Evolutionary conservation across 1,140 invertebrate species (phyloP).

Genomic region (Megalopta genalis): DNA sequence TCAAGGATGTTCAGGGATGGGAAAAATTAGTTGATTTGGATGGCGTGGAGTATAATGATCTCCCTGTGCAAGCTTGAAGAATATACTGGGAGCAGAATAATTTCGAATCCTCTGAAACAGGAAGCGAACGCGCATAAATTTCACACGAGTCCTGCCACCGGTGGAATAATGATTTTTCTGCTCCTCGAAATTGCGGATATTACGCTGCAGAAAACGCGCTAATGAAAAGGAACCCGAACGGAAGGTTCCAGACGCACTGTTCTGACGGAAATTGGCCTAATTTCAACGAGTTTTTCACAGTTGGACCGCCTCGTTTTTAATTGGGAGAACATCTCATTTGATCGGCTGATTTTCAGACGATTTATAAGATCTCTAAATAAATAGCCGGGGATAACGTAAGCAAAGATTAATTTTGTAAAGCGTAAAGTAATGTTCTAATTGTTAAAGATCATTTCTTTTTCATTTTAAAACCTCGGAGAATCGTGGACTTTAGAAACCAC

Average conservation of each 20-base stretch:
- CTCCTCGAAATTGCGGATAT: not conserved
- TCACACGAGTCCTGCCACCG: not conserved
- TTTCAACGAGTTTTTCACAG: not conserved
- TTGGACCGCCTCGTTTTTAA: not conserved
- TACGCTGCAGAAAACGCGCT: constrained; percentile 1
- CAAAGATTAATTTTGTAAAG: too few relatives aligned
- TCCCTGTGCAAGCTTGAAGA: not conserved
- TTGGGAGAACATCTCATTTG: too few relatives aligned
- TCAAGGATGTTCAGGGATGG: not conserved
- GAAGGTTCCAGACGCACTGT: not conserved
- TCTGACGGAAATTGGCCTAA: not conserved
- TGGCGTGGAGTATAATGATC: not conserved
- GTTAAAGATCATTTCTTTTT: too few relatives aligned
- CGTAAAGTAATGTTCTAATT: too few relatives aligned
- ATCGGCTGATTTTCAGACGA: too few relatives aligned
- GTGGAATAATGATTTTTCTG: constrained; percentile 13
- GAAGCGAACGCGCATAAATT: not conserved
- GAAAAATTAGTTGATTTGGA: not conserved
- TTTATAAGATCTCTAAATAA: too few relatives aligned
- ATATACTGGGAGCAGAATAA: not conserved
- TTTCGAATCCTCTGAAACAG: not conserved
- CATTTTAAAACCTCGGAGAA: too few relatives aligned
- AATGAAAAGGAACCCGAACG: not conserved
- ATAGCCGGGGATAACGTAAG: too few relatives aligned
- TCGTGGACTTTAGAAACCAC: too few relatives aligned